phyloP scores from a whole-genome alignment of 2,113 vertebrate species.

The Mus spicilegus region DNA sequence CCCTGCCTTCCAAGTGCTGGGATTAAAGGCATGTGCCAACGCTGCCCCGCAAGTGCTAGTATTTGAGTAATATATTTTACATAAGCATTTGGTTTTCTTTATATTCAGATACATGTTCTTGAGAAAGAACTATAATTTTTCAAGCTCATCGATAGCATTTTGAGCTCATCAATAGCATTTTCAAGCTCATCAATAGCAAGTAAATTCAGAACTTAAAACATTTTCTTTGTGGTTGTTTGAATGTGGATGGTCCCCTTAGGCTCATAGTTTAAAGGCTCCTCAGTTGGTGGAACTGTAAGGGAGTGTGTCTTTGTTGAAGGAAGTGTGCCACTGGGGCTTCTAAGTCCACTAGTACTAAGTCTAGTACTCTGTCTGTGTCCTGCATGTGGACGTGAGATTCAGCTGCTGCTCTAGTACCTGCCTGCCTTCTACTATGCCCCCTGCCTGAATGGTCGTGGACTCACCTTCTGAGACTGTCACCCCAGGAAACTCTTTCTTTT shows the following conservation, averaged over 20 bases:
- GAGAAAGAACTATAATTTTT: constrained; percentile 24
- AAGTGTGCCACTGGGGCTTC: background rate
- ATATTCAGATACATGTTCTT: constrained; percentile 13
- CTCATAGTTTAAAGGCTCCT: background rate
- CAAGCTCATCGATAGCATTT: background rate
- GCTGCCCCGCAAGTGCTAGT: background rate
- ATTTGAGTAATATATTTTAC: constrained; percentile 41
- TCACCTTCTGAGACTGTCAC: background rate
- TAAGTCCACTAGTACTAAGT: background rate
- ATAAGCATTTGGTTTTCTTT: constrained; percentile 18
- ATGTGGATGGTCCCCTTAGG: background rate
- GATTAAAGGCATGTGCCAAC: no score
- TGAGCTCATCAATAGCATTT: background rate
- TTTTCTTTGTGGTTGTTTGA: background rate
- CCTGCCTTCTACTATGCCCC: background rate
- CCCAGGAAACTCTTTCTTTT: background rate
- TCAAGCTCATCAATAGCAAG: background rate
- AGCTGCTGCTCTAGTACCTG: background rate
- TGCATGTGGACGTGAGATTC: no score
- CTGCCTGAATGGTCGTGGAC: background rate
- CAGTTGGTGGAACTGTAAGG: background rate
- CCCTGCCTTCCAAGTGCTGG: no score
- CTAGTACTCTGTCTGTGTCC: background rate
- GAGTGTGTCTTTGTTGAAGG: background rate
- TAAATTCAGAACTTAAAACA: constrained; percentile 15